phyloP scores from a whole-genome alignment of 2,113 vertebrate genomes.

The Macroglossus sobrinus region DNA sequence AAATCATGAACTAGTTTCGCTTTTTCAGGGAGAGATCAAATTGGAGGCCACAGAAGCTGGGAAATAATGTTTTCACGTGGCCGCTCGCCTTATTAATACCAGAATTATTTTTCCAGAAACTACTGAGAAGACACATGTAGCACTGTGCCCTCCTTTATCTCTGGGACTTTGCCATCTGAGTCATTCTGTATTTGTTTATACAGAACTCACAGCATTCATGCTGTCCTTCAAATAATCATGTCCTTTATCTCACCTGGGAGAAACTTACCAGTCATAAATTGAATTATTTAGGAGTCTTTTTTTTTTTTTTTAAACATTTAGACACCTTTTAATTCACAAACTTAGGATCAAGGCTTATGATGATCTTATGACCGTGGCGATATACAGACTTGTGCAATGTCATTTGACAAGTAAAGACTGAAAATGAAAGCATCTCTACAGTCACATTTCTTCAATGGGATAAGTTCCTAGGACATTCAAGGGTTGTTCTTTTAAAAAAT shows the following conservation, averaged over 20 bases:
- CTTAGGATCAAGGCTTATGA: background rate
- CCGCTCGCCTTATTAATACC: background rate
- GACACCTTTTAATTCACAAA: background rate
- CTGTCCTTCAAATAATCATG: background rate
- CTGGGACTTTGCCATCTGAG: background rate
- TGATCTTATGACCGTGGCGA: background rate
- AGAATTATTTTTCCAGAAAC: slow-evolving; percentile 17
- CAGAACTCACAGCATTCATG: background rate
- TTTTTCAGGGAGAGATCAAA: background rate
- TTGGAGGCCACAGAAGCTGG: background rate
- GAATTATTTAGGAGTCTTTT: background rate
- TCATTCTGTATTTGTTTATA: background rate
- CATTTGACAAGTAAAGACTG: slow-evolving; percentile 1
- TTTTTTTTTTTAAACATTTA: too few species aligned
- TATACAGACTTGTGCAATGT: background rate
- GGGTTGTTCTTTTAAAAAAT: slow-evolving; percentile 52
- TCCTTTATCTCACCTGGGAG: background rate
- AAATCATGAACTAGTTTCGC: background rate
- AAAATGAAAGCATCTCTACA: background rate
- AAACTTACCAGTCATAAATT: background rate
- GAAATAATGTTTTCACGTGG: background rate
- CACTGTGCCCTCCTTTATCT: background rate
- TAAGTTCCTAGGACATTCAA: background rate
- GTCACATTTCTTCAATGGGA: slow-evolving; percentile 7
- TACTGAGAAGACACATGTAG: background rate